Percentiles rank a stretch among this genome's conserved stretches.
Conservation (phyloP, 2,113 vertebrate species). For the Procavia capensis region DNA sequence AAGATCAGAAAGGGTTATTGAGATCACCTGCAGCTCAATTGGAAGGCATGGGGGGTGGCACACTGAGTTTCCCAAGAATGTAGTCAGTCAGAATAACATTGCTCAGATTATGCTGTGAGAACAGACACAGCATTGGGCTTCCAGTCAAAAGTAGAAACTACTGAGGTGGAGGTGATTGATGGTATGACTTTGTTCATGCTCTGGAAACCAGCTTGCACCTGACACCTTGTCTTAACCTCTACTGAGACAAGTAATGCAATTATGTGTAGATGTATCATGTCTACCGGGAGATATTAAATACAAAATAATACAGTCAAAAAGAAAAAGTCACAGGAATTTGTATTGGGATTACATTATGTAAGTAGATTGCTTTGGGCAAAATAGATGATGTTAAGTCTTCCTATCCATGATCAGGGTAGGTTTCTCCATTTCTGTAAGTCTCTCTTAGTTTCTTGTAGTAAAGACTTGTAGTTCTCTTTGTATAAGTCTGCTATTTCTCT, state of each 20-base stretch:
- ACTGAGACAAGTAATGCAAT: constrained; percentile 78
- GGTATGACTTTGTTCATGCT: constrained; percentile 57
- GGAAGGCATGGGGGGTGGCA: not conserved
- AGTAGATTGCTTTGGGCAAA: too few relatives aligned
- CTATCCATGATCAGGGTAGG: too few relatives aligned
- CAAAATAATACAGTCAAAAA: too few relatives aligned
- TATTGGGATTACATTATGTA: too few relatives aligned
- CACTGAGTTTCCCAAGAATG: not conserved
- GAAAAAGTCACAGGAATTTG: too few relatives aligned
- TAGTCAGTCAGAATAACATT: not conserved
- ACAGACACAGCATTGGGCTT: not conserved
- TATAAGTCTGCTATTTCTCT: too few relatives aligned
- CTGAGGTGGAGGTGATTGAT: constrained; percentile 12
- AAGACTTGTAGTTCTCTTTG: too few relatives aligned
- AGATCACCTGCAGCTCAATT: not conserved
- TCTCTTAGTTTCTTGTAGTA: too few relatives aligned
- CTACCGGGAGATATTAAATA: constrained; percentile 72
- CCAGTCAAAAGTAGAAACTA: not conserved
- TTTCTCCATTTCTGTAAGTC: too few relatives aligned
- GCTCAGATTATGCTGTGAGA: not conserved
- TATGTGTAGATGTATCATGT: constrained; percentile 67
- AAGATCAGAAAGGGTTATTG: not conserved
- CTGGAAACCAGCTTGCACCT: constrained; percentile 71
- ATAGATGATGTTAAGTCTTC: too few relatives aligned
- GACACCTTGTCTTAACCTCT: constrained; percentile 36